These are phyloP conservation scores for Diploptera punctata DNA, from an alignment of 2,888 invertebrate genomes.

Conservation along the genomic window DNA sequence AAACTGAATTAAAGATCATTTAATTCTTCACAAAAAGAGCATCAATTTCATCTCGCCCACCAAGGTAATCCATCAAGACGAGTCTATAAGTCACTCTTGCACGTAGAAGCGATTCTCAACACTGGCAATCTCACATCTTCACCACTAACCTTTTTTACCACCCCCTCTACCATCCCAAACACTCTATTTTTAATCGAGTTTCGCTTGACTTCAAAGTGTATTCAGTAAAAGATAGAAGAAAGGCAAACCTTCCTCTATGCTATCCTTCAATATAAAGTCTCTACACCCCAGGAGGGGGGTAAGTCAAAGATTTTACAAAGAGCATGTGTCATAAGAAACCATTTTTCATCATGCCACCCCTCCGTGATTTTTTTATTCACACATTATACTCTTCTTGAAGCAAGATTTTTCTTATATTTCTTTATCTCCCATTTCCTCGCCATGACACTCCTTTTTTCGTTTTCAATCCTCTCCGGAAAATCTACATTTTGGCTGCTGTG, in stretches of 20 bases:
- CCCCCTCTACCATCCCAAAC: not conserved
- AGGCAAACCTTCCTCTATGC: too few species aligned
- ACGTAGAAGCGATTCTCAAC: not conserved
- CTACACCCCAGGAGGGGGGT: not conserved
- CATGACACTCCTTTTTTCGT: not conserved
- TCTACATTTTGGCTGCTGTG: conserved; percentile 1
- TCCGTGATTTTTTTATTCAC: conserved; percentile 9
- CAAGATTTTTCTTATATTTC: conserved; percentile 17
- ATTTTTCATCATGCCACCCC: conserved; percentile 19
- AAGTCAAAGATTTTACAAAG: conserved; percentile 30
- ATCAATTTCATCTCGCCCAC: too few species aligned
- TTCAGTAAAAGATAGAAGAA: conserved; percentile 17
- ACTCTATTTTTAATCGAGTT: conserved; percentile 29
- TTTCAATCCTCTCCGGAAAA: conserved; percentile 5
- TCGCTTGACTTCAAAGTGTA: conserved; percentile 22
- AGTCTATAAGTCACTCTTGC: too few species aligned
- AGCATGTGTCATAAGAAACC: conserved; percentile 26
- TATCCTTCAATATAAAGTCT: too few species aligned
- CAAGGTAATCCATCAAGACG: too few species aligned
- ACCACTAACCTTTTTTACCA: conserved; percentile 7
- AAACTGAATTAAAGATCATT: too few species aligned
- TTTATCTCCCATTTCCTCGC: conserved; percentile 25
- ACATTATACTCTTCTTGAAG: not conserved
- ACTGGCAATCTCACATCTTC: conserved; percentile 16
- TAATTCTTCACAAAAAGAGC: too few species aligned